Evolutionary conservation across 2,797 vertebrate species (phyloP), one percentile per base, ranked within the genome.

Genomic region (Danio jaintianensis): DNA sequence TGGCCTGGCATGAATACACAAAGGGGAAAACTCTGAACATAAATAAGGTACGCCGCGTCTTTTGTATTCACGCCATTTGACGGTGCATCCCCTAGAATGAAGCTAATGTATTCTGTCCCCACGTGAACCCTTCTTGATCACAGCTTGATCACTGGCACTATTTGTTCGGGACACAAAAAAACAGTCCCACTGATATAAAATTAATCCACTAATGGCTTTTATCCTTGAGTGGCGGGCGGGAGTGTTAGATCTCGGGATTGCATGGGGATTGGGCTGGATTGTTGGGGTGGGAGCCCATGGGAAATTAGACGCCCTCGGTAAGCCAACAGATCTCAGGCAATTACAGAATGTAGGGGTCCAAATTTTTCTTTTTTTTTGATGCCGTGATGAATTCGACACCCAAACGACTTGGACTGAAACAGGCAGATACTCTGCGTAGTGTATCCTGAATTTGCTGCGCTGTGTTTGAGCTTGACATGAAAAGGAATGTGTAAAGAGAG

Each of bases 111-210:
- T 89, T 88, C 84, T 1, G 80, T 75, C 78, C 82, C 56, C 43
- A 69, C 55, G 29, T 79, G 79, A 78, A 84, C 61, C 85, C 78
- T 84, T 83, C 88, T 90, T 88, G 85, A 92, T 93, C 90, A 88
- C 88, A 89, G 87, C 87, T 81, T 91, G 89, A 90, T 86, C 16
- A 80, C 80, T 80, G 86, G 64, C 83, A 84, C 62, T 84, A 85
- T 88, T 88, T 90, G 87, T 89, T 82, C 87, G 74, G 78, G 80
- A 83, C 72, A 29, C 79, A 71, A 75, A 29, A n/a, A 80, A 81
- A 86, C 85, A 88, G 85, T 84, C 89, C 88, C 87, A 56, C 79
- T 84, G 78, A 88, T 86, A 91, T 88, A 92, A 92, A 92, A 93
- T 92, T 92, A 88, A 93, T 90, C 77, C 73, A 55, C 81, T 42